Percentiles rank a stretch among this genome's conserved stretches.
phyloP scores from a whole-genome alignment of 2,888 invertebrate genomes.

The Oithona nana region DNA sequence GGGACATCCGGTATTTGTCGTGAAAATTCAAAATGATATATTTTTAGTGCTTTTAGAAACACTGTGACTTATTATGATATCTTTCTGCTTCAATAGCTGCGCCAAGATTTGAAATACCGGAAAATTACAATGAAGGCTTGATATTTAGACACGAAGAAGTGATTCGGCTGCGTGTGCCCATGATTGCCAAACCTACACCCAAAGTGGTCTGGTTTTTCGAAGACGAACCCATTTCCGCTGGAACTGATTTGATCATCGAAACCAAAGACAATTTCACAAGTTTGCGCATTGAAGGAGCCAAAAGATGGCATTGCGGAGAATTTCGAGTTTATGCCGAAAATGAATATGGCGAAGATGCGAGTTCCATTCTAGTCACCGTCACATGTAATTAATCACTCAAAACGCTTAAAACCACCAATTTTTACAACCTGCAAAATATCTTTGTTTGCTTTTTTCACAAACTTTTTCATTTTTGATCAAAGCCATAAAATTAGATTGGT shows the following conservation, averaged over 20 bases:
- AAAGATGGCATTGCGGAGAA: slow-evolving; percentile 17
- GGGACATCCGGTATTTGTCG: too few species aligned
- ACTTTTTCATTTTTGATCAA: too few species aligned
- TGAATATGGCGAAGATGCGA: slow-evolving; percentile 16
- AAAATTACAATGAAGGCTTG: slow-evolving; percentile 13
- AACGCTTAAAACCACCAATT: too few species aligned
- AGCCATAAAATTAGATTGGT: too few species aligned
- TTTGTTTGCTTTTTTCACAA: too few species aligned
- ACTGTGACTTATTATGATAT: too few species aligned
- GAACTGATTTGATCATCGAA: slow-evolving; percentile 7
- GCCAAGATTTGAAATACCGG: slow-evolving; percentile 15
- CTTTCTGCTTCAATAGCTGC: background rate
- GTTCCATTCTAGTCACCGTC: slow-evolving; percentile 17
- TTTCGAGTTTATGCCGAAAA: slow-evolving; percentile 14
- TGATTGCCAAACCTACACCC: slow-evolving; percentile 15
- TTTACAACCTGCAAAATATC: too few species aligned
- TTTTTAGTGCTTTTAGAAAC: too few species aligned
- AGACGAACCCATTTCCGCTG: slow-evolving; percentile 12
- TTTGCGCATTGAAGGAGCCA: slow-evolving; percentile 11
- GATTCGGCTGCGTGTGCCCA: slow-evolving; percentile 9
- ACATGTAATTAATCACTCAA: too few species aligned
- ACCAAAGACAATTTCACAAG: slow-evolving; percentile 4
- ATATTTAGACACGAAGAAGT: slow-evolving; percentile 16
- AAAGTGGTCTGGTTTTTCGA: slow-evolving; percentile 17
- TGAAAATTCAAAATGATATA: too few species aligned